Conservation (phyloP, 2,113 vertebrate species). For the Tichodroma muraria region DNA sequence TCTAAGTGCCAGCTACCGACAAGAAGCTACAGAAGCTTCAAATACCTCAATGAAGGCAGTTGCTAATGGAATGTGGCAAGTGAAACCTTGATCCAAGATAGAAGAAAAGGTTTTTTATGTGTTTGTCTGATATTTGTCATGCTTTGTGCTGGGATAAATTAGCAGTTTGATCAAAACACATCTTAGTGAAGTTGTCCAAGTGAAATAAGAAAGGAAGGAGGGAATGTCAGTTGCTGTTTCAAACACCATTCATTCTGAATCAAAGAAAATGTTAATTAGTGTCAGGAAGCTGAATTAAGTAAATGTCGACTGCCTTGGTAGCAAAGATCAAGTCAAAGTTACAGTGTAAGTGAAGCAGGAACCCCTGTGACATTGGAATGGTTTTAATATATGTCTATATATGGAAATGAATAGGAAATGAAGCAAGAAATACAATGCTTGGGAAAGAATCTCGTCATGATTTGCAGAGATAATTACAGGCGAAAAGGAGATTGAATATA, state of each 20-base stretch:
- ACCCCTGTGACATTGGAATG: neutral
- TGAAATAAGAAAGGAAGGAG: neutral
- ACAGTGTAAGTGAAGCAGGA: slow-evolving; percentile 11
- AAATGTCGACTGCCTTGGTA: slow-evolving; percentile 34
- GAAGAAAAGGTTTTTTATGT: neutral
- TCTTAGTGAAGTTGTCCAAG: slow-evolving; percentile 17
- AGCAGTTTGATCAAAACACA: neutral
- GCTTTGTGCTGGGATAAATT: neutral
- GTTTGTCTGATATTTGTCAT: neutral
- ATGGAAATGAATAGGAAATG: slow-evolving; percentile 34
- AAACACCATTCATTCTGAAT: slow-evolving; percentile 4
- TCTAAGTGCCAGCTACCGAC: neutral
- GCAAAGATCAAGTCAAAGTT: slow-evolving; percentile 45
- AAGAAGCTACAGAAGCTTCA: neutral
- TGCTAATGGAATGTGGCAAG: slow-evolving; percentile 4
- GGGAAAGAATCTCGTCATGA: slow-evolving; percentile 8
- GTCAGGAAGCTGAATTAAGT: slow-evolving; percentile 47
- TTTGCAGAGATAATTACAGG: slow-evolving; percentile 62
- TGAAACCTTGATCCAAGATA: slow-evolving; percentile 1
- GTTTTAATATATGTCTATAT: neutral
- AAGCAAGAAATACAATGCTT: slow-evolving; percentile 23
- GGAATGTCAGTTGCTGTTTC: slow-evolving; percentile 1
- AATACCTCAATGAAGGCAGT: neutral
- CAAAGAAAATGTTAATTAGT: slow-evolving; percentile 37
- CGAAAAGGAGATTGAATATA: slow-evolving; percentile 39